phyloP scores from a whole-genome alignment of 2,888 invertebrate species.

The Aphodius granarius region DNA sequence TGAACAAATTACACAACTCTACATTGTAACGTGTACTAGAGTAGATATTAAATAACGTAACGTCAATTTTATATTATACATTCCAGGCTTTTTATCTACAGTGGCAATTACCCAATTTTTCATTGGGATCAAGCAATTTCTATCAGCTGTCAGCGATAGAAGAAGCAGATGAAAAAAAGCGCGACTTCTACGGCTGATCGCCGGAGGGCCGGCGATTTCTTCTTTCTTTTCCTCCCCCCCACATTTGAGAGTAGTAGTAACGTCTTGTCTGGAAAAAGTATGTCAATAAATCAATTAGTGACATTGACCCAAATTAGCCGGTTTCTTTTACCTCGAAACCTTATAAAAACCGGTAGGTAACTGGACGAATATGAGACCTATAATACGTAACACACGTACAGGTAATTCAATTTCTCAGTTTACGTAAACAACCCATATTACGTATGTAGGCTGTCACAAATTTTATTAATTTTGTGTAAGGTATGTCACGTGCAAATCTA shows the following conservation, averaged over 20 bases:
- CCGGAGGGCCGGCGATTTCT: not conserved
- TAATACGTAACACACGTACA: not conserved
- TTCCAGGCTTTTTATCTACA: not conserved
- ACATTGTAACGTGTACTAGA: not conserved
- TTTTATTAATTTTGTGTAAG: not conserved
- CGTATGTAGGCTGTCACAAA: not conserved
- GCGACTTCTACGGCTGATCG: not conserved
- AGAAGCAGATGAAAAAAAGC: not conserved
- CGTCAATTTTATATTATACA: not conserved
- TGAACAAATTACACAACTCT: not conserved
- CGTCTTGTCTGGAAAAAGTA: not conserved
- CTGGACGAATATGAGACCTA: not conserved
- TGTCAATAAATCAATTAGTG: not conserved
- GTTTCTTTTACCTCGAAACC: not conserved
- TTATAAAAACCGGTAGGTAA: not conserved
- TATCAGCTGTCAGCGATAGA: not conserved
- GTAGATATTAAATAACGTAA: not conserved
- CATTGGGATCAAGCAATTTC: not conserved
- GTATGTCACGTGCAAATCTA: too few relatives aligned
- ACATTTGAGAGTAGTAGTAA: not conserved
- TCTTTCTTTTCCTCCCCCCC: not conserved
- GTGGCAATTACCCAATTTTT: too few relatives aligned
- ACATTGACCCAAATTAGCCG: not conserved
- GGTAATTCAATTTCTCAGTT: not conserved
- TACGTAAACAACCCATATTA: not conserved